phyloP scores from a whole-genome alignment of 1,140 invertebrate genomes.

The Saccostrea cuccullata region DNA sequence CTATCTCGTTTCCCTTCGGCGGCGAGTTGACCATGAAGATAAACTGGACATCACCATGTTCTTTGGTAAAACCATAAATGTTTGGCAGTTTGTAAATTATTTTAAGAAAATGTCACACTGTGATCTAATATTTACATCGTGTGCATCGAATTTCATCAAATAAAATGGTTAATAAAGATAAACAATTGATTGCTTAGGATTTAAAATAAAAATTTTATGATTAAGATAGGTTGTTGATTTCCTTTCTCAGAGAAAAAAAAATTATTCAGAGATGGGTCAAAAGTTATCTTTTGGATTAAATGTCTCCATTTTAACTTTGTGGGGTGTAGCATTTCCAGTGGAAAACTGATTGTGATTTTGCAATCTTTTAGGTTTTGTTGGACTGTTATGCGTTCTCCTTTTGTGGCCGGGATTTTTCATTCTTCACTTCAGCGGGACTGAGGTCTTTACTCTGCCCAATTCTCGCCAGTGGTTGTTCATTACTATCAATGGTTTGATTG shows the following conservation, averaged over 20 bases:
- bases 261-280: no score
- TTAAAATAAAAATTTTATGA: no score
- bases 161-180: no score
- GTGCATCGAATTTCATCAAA: no score
- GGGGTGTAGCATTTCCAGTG: neutral
- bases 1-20: constrained; percentile 89
- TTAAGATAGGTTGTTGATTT: no score
- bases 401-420: constrained; percentile 93
- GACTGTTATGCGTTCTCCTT: constrained; percentile 88
- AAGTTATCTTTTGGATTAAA: no score
- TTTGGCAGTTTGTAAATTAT: no score
- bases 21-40: constrained; percentile 91
- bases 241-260: no score
- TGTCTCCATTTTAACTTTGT: no score
- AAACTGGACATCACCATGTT: constrained; percentile 94
- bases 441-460: constrained; percentile 90
- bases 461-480: constrained; percentile 88
- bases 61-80: constrained; percentile 84
- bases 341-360: neutral
- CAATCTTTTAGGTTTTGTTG: constrained; percentile 87
- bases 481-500: constrained; percentile 90
- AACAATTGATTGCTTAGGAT: no score
- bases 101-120: no score
- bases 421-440: constrained; percentile 85
- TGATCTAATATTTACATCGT: no score